Evolutionary conservation across 2,888 invertebrate genomes (phyloP).

Genomic region (Chydorus sphaericus): DNA sequence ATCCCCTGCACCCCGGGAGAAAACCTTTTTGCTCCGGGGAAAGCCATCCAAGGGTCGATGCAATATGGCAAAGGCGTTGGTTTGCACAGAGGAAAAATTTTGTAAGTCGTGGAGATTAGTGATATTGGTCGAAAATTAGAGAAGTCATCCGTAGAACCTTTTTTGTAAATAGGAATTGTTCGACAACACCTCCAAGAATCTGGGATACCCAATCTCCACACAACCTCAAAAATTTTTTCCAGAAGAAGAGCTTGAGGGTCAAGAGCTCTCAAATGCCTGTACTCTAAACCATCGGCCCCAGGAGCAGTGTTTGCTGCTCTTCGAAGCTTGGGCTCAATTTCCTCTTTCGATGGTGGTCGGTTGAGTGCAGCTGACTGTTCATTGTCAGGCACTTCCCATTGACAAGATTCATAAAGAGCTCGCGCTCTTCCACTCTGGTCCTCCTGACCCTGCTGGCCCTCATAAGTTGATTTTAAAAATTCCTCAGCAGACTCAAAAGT

Average conservation of each 20-base stretch:
- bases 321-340: background rate
- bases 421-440: background rate
- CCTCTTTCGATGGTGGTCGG: background rate
- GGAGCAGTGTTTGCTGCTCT: background rate
- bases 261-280: background rate
- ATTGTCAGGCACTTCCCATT: background rate
- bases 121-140: no score
- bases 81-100: no score
- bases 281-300: background rate
- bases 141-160: no score
- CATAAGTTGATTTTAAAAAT: background rate
- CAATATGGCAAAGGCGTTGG: no score
- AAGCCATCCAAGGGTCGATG: no score
- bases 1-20: no score
- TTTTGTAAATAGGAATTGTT: no score
- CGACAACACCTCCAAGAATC: no score
- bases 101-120: no score
- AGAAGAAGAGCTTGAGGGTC: background rate
- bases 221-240: background rate
- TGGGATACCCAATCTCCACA: background rate
- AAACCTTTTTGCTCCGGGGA: no score
- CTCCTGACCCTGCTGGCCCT: background rate
- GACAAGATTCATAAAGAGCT: background rate
- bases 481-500: background rate
- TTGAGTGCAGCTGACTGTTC: background rate